Base-by-base conservation (phyloP, 2,888 invertebrate genomes). In the Caenorhabditis japonica region DNA sequence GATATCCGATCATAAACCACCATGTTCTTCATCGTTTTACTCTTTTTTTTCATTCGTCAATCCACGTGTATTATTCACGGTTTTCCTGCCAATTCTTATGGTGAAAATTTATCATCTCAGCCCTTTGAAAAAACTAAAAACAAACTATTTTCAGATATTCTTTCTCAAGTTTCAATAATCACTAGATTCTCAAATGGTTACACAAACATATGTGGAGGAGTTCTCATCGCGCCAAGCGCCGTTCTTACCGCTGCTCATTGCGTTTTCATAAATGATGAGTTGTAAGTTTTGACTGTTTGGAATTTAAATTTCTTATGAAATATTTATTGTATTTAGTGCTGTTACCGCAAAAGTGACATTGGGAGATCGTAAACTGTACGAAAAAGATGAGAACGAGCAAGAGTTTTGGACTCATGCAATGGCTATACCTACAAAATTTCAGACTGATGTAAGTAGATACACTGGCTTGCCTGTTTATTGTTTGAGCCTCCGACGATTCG, bases 181-280 rank as follows among this genome's bases (percentile, higher is more conserved):
- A 55, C 64, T 36, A 41, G 60, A 39, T 49, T 56, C 30, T 30
- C 52, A 2, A 21, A 58, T 21, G 58, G 60, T 8, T 21, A 33
- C n/a, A 72, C 53, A 0, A 55, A 43, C 15, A 25, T 72, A 7
- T 72, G 72, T 23, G 72, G 64, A 1, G 64, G 59, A 23, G 72
- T 60, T 27, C 59, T 72, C 2, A 66, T 72, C 19, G 64, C 55
- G 5, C 59, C 72, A 25, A 64, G 30, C 41, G 15, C 66, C 41
- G 64, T 58, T 0, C 53, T 72, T 33, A 72, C 64, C 27, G 59
- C 72, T 3, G 72, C 59, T 13, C 72, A 72, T 25, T 72, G 72
- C 23, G 64, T 72, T 21, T 61, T 38, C 17, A n/a, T 12, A 5
- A 25, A 49, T 15, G 41, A 55, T 10, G 47, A 41, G 27, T 55